Evolutionary conservation across 1,140 invertebrate genomes (phyloP).

Genomic region (Lepeophtheirus salmonis): DNA sequence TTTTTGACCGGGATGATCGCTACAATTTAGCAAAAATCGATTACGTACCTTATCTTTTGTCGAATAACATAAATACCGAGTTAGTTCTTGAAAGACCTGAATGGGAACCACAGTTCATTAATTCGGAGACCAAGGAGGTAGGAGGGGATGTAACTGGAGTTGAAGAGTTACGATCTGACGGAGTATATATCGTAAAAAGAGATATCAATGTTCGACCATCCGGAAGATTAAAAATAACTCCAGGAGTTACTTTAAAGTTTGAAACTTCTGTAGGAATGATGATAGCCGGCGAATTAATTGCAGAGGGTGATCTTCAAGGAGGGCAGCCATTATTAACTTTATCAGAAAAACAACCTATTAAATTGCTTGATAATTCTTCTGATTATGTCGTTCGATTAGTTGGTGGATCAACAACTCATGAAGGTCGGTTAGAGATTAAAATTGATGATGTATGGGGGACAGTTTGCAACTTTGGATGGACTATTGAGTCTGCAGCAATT

Average conservation of each 20-base stretch:
- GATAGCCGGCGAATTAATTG: constrained; percentile 69
- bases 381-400: background rate
- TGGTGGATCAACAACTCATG: background rate
- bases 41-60: constrained; percentile 64
- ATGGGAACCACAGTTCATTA: constrained; percentile 52
- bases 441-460: constrained; percentile 80
- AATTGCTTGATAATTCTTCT: background rate
- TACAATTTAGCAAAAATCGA: constrained; percentile 72
- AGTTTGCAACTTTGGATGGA: constrained; percentile 92
- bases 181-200: constrained; percentile 62
- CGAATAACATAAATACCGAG: constrained; percentile 42
- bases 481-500: constrained; percentile 65
- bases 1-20: constrained; percentile 75
- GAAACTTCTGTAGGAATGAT: constrained; percentile 55
- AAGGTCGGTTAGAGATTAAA: constrained; percentile 36
- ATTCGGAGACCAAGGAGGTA: constrained; percentile 42
- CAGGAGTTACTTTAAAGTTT: constrained; percentile 60
- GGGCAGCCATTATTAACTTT: constrained; percentile 16
- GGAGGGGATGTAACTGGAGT: constrained; percentile 74
- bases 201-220: constrained; percentile 78
- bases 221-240: constrained; percentile 60
- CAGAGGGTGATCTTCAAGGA: constrained; percentile 22
- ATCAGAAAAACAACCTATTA: background rate
- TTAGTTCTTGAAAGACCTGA: constrained; percentile 32
- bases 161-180: constrained; percentile 43